Evolutionary conservation across 2,113 vertebrate species (phyloP), one percentile per base, ranked within the genome.

Genomic region (Prunella himalayana): DNA sequence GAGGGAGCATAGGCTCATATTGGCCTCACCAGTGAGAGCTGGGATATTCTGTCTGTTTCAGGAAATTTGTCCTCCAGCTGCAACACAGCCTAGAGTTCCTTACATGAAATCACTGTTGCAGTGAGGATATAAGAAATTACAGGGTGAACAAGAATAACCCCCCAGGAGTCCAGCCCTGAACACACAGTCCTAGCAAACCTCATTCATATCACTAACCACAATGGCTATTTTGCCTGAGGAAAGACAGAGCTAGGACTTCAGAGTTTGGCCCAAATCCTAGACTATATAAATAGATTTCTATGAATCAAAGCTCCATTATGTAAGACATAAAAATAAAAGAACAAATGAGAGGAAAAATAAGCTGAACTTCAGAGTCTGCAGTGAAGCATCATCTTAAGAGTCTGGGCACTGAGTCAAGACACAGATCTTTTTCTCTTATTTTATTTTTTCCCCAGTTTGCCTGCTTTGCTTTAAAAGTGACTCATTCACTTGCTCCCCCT

Each of bases 251-350:
- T 86, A 86, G 59, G 79, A 78, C 94, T 94, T 95, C 77, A 88
- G 82, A 83, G 37, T 86, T 75, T 96, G 94, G 94, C 92, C 90
- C 86, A 92, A 73, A 93, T 95, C 91, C 89, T 95, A 86, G 93
- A 76, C 68, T 79, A 42, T 95, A 97, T 94, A 95, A 91, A 95
- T 93, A 96, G 86, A 97, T 95, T 95, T 95, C 95, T 97, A 91
- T 94, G 88, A 95, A 97, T 95, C 95, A 95, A 96, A 92, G 90
- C 80, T 87, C 81, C 80, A 95, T 96, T 96, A 96, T 91, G 93
- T 95, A 97, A 97, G 93, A 77, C 85, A 88, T 92, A 95, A 91
- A 96, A 95, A 97, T 92, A 97, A 95, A 82, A 84, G 91, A 95
- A 96, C 84, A 96, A 96, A 95, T 86, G 82, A 95, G 91, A 94